Conservation (phyloP, 2,888 invertebrate genomes). For the Nomada hirtipes region DNA sequence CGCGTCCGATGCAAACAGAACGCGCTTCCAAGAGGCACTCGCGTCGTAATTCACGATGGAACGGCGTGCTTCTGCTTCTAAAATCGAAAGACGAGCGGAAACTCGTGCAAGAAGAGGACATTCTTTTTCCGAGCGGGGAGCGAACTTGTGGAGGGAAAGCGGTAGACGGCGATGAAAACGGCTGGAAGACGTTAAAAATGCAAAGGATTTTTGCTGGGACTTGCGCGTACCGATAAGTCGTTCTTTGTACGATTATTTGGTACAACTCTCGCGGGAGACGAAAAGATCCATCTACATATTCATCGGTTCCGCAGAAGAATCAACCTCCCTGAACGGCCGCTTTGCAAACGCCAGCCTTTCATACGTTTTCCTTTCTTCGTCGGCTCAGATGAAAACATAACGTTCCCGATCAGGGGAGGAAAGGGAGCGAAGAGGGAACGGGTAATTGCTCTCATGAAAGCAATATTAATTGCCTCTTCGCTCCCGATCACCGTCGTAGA, state of each 20-base stretch:
- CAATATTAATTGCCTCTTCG: conserved; percentile 48
- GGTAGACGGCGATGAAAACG: not conserved
- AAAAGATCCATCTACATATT: conserved; percentile 72
- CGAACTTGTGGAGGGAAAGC: conserved; percentile 3
- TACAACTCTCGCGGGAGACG: conserved; percentile 47
- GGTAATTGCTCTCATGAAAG: conserved; percentile 39
- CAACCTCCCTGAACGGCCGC: conserved; percentile 46
- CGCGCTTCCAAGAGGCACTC: conserved; percentile 50
- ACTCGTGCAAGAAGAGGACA: conserved; percentile 9
- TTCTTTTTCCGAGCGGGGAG: not conserved
- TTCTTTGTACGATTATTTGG: conserved; percentile 60
- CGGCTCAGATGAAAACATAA: conserved; percentile 60
- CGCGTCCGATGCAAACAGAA: conserved; percentile 62
- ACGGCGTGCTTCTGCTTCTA: conserved; percentile 23
- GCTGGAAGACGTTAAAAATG: conserved; percentile 65
- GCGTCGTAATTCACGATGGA: conserved; percentile 53
- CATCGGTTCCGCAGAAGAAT: conserved; percentile 63
- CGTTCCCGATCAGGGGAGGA: conserved; percentile 13
- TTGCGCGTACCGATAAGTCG: conserved; percentile 23
- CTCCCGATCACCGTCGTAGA: conserved; percentile 37
- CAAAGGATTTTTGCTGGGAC: conserved; percentile 61
- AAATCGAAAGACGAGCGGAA: conserved; percentile 45
- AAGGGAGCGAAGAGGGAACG: conserved; percentile 10
- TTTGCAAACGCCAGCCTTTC: conserved; percentile 50
- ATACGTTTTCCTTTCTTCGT: conserved; percentile 32